Evolutionary conservation across 2,888 invertebrate species (phyloP), one percentile per base, ranked within the genome.

Genomic region (Rotaria socialis): DNA sequence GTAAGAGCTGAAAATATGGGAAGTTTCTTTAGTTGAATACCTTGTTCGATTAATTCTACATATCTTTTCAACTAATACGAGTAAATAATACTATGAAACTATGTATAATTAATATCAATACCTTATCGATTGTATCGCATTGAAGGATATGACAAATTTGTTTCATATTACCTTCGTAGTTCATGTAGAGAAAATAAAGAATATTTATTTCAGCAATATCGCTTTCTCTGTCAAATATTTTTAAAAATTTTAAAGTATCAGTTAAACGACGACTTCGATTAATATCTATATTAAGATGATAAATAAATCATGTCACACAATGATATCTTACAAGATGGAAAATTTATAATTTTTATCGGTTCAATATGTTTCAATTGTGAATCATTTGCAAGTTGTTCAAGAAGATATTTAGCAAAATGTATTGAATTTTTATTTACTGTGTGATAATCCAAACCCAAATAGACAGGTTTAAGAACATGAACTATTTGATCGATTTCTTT

Each of bases 181-280:
- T 80, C 80, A 80, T 80, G n/a, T 80, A 80, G 11, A 80, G n/a
- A 80, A 80, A 80, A 47, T 80, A 80, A 14, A 80, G 47, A 80
- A 80, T 80, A 80, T 80, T 80, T 2, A 80, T 47, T 80, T 80
- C 80, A 47, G 80, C 80, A 47, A 80, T 80, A n/a, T 80, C 80
- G 14, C 47, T 80, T 80, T 80, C 80, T 24, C 24, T 80, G 47
- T 80, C 80, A 47, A 80, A 80, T 19, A 47, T 47, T 80, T 80
- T 24, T 11, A 80, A 24, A 47, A 80, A 47, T 47, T 43, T 2
- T 1, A 80, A 80, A 24, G 11, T 43, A 0, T 47, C 2, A 24
- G n/a, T 47, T 11, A 47, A 47, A 80, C 47, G 80, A 47, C 80
- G 80, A 47, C 22, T 24, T 10, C 80, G 80, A 80, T 80, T 47